Percentiles rank a stretch among this genome's conserved stretches.
Evolutionary conservation across 2,113 vertebrate genomes (phyloP).

Genomic region (Caranx ignobilis): DNA sequence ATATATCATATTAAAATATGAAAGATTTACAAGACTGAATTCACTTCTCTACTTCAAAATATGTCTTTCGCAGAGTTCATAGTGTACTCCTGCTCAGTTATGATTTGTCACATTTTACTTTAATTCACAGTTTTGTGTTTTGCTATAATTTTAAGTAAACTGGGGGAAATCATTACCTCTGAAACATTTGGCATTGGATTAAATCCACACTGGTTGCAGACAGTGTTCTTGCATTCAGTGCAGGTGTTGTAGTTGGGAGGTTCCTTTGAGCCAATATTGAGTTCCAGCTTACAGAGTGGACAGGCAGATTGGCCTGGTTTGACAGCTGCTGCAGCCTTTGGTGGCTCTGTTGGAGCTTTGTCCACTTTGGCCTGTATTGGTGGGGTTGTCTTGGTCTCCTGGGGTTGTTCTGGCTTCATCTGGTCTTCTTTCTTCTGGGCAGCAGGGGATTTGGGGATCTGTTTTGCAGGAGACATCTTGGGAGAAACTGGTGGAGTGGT

Average conservation of each 20-base stretch:
- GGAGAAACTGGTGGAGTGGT: constrained; percentile 65
- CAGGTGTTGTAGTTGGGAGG: constrained; percentile 93
- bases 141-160: constrained; percentile 4
- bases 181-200: constrained; percentile 87
- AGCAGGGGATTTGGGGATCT: constrained; percentile 51
- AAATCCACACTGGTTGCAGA: constrained; percentile 96
- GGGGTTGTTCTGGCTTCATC: constrained; percentile 65
- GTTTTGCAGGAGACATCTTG: constrained; percentile 58
- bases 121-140: neutral
- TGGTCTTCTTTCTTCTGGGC: constrained; percentile 55
- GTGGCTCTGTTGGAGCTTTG: constrained; percentile 33
- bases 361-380: constrained; percentile 76
- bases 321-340: constrained; percentile 53
- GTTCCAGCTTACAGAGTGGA: constrained; percentile 92
- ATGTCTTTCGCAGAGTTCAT: neutral
- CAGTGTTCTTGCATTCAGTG: constrained; percentile 91
- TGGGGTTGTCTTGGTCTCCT: constrained; percentile 55
- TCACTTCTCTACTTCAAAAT: neutral
- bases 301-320: constrained; percentile 76
- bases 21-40: constrained; percentile 2
- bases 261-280: constrained; percentile 86
- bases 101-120: neutral
- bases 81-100: neutral
- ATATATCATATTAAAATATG: constrained; percentile 5
- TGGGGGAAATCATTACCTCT: constrained; percentile 81